Conservation (phyloP, 2,888 invertebrate species). For the Athripsodes cinereus region DNA sequence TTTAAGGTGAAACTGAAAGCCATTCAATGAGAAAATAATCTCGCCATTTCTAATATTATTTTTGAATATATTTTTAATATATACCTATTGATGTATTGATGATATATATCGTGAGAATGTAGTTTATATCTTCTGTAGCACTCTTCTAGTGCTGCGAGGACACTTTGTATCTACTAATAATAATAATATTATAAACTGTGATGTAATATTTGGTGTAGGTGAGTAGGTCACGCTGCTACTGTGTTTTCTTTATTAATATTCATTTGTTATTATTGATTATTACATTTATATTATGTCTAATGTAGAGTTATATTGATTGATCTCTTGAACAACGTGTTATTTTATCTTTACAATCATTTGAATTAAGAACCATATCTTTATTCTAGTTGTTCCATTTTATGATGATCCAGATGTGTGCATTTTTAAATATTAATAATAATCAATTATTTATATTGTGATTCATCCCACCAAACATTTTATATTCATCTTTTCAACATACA, state of each 20-base stretch:
- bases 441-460: no score
- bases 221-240: not conserved
- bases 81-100: conserved; percentile 1
- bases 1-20: conserved; percentile 4
- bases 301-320: not conserved
- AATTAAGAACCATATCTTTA: no score
- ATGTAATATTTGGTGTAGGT: no score
- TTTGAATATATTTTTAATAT: conserved; percentile 14
- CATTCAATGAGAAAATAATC: conserved; percentile 22
- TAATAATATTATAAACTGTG: not conserved
- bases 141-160: not conserved
- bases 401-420: not conserved
- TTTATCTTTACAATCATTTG: no score
- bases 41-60: conserved; percentile 23
- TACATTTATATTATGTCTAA: not conserved
- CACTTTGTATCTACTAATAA: no score
- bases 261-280: not conserved
- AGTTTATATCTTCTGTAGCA: no score
- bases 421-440: not conserved
- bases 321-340: not conserved
- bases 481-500: no score
- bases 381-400: no score
- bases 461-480: no score
- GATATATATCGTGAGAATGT: not conserved
- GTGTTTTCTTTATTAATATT: not conserved